phyloP scores from a whole-genome alignment of 35 echinoderm and acorn worm genomes.

The Heliocidaris erythrogramma region DNA sequence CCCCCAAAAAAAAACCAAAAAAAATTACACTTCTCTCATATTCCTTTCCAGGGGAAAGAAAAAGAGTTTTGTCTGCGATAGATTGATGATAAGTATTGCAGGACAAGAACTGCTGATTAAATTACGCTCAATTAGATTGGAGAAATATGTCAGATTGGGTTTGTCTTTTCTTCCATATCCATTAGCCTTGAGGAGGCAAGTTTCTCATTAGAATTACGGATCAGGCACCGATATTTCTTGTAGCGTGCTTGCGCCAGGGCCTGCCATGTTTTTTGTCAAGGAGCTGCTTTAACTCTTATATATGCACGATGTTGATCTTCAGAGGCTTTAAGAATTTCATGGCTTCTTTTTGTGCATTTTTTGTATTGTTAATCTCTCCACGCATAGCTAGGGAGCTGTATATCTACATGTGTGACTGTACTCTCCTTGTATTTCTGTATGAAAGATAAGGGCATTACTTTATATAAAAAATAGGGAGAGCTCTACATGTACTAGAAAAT shows the following conservation, averaged over 20 bases:
- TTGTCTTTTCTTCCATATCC: background rate
- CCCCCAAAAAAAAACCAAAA: background rate
- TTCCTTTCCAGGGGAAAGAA: background rate
- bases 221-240: background rate
- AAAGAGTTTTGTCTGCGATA: background rate
- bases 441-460: no score
- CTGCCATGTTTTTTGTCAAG: background rate
- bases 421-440: no score
- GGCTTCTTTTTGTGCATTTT: background rate
- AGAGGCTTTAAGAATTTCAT: background rate
- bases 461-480: no score
- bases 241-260: background rate
- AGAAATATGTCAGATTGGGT: conserved; percentile 31
- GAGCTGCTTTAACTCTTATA: background rate
- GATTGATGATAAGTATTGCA: background rate
- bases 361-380: background rate
- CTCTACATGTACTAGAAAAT: no score
- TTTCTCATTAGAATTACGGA: conserved; percentile 7
- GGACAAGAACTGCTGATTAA: background rate
- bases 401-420: no score
- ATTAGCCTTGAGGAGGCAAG: background rate
- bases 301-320: background rate
- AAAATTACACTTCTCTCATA: background rate
- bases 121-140: conserved; percentile 20
- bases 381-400: background rate